These are phyloP conservation scores for Diadromus collaris DNA, from an alignment of 2,888 invertebrate genomes.

Conservation along the genomic window DNA sequence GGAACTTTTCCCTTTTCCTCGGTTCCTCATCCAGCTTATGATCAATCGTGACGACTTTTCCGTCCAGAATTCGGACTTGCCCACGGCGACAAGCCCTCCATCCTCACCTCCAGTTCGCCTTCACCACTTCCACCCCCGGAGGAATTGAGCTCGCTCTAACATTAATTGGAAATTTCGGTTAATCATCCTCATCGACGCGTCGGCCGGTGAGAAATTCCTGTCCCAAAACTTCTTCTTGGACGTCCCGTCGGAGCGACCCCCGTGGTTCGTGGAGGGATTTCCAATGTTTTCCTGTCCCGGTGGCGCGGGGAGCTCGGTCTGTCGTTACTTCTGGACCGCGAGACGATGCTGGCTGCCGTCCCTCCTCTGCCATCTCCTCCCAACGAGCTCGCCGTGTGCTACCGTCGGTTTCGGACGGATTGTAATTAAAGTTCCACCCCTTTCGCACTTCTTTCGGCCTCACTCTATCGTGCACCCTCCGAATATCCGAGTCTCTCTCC, in stretches of 20 bases:
- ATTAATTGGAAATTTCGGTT: conserved; percentile 48
- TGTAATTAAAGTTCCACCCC: conserved; percentile 72
- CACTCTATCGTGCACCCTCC: conserved; percentile 43
- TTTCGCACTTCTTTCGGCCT: conserved; percentile 49
- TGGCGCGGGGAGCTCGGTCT: conserved; percentile 28
- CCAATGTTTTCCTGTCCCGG: conserved; percentile 57
- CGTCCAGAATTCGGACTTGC: not conserved
- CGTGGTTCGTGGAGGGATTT: conserved; percentile 52
- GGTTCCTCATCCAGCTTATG: conserved; percentile 3
- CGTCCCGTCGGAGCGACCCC: not conserved
- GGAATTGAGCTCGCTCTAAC: conserved; percentile 20
- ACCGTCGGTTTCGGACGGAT: conserved; percentile 64
- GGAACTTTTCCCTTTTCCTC: conserved; percentile 24
- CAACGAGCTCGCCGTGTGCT: conserved; percentile 57
- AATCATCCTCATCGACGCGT: conserved; percentile 44
- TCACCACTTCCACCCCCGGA: too few relatives aligned
- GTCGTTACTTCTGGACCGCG: conserved; percentile 36
- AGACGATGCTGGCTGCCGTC: not conserved
- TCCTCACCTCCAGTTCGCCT: too few relatives aligned
- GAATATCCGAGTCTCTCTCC: conserved; percentile 41
- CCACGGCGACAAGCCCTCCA: too few relatives aligned
- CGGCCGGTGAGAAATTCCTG: conserved; percentile 27
- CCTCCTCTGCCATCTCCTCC: not conserved
- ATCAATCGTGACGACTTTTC: conserved; percentile 23
- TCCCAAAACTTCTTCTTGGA: conserved; percentile 19